Evolutionary conservation across 2,113 vertebrate species (phyloP), one percentile per base, ranked within the genome.

Genomic region (Fulmarus glacialis): DNA sequence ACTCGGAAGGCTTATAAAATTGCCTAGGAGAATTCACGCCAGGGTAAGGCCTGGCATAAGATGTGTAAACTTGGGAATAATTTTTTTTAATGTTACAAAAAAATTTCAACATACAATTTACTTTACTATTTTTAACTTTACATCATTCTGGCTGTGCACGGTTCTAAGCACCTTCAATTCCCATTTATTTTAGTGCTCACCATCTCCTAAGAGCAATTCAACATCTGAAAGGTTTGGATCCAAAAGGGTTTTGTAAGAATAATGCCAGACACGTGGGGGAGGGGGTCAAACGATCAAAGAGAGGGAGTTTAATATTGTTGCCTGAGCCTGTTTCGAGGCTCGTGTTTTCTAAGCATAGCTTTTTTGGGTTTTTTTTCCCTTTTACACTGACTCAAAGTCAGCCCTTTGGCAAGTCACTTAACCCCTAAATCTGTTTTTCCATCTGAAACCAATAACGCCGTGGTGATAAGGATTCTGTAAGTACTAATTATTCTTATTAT

Each of bases 131-230:
- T 94, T 91, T 89, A 93, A 66, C 89, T 82, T 72, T 0, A 2
- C 66, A 50, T 93, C 73, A 15, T 77, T 79, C 64, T 60, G 90
- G 88, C 82, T 66, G 90, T 23, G 78, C 67, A 24, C 5, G 1
- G 78, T 93, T 90, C 80, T 75, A 50, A 95, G 91, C 94, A 82
- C 86, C 92, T 92, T 95, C 43, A 3, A 43, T 93, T 91, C 75
- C 90, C 86, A 56, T 87, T 95, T 94, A 67, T 83, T 96, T 90
- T 70, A 92, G 95, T 45, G 82, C 43, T 96, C 70, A 43, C 70
- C 89, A 79, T 95, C 97, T 95, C 89, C 83, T 79, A 89, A 82
- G 84, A 93, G 94, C 70, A 91, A 88, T 96, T 95, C 81, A 77
- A 20, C 83, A 50, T 82, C 93, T 94, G 87, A 95, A 82, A 85